phyloP scores from a whole-genome alignment of 2,113 vertebrate species.

The Felis catus region DNA sequence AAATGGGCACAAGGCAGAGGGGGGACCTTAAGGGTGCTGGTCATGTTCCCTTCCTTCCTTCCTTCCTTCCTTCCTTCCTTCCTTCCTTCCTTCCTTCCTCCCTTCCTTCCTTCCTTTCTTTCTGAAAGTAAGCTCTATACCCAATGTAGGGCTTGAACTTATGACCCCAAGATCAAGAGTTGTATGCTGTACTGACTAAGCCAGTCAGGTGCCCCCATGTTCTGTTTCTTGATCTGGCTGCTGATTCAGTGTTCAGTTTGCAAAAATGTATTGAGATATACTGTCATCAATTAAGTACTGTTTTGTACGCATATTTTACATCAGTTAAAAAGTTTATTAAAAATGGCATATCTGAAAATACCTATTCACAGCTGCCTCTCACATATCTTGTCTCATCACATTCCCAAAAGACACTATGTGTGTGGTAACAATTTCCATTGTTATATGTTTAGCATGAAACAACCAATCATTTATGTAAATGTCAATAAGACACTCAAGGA shows the following conservation, averaged over 20 bases:
- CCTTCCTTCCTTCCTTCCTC: not conserved
- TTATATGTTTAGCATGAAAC: slow-evolving; percentile 18
- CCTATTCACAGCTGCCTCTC: not conserved
- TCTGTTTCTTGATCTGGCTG: slow-evolving; percentile 11
- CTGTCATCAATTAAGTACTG: slow-evolving; percentile 10
- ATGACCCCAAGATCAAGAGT: not conserved
- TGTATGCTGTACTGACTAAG: not conserved
- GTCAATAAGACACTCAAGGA: slow-evolving; percentile 20
- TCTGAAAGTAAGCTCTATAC: not conserved
- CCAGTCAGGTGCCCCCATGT: not conserved
- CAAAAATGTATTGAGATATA: not conserved
- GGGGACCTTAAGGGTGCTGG: not conserved
- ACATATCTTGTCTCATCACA: slow-evolving; percentile 35
- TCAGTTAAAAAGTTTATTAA: slow-evolving; percentile 37
- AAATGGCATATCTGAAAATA: slow-evolving; percentile 27
- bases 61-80: not conserved
- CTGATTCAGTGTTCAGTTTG: slow-evolving; percentile 18
- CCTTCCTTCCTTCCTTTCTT: not conserved
- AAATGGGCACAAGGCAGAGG: not conserved
- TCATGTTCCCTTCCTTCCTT: not conserved
- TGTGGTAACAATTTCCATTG: slow-evolving; percentile 23
- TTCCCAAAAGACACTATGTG: not conserved
- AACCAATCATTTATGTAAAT: slow-evolving; percentile 1
- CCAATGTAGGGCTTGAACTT: not conserved
- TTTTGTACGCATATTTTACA: not conserved